Conservation (phyloP, 2,888 invertebrate species). For the Eupeodes latifasciatus region DNA sequence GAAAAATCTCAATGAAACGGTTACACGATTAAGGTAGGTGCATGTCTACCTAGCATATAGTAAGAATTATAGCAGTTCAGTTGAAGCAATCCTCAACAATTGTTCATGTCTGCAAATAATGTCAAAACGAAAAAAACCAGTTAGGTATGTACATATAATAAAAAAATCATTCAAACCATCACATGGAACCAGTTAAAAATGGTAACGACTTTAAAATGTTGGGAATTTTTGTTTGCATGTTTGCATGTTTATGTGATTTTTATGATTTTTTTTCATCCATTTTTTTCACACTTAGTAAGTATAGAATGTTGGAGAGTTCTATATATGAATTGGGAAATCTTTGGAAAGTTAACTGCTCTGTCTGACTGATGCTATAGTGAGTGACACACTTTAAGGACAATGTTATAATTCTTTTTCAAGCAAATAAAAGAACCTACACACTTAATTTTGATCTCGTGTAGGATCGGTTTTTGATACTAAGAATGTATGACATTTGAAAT, state of each 20-base stretch:
- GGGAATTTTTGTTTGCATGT: constrained; percentile 22
- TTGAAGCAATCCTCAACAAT: constrained; percentile 36
- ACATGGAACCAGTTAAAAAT: constrained; percentile 52
- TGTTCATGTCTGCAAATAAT: constrained; percentile 55
- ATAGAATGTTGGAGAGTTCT: constrained; percentile 42
- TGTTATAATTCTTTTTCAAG: background rate
- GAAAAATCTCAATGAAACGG: constrained; percentile 30
- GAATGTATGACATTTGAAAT: background rate
- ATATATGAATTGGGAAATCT: constrained; percentile 56
- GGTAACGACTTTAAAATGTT: constrained; percentile 53
- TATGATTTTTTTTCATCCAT: background rate
- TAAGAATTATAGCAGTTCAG: background rate
- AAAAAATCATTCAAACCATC: constrained; percentile 53
- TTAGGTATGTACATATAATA: constrained; percentile 48
- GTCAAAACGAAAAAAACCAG: constrained; percentile 67
- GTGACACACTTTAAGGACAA: constrained; percentile 52
- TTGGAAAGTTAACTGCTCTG: constrained; percentile 51
- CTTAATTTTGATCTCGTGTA: background rate
- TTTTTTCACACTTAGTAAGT: constrained; percentile 34
- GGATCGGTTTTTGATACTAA: no score
- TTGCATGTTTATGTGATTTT: background rate
- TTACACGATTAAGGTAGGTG: constrained; percentile 29
- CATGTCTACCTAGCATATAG: constrained; percentile 6
- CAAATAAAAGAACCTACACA: background rate
- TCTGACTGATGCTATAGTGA: constrained; percentile 50